Evolutionary conservation across 2,113 vertebrate genomes (phyloP), one percentile per base, ranked within the genome.

Genomic region (Atherinomorus stipes): DNA sequence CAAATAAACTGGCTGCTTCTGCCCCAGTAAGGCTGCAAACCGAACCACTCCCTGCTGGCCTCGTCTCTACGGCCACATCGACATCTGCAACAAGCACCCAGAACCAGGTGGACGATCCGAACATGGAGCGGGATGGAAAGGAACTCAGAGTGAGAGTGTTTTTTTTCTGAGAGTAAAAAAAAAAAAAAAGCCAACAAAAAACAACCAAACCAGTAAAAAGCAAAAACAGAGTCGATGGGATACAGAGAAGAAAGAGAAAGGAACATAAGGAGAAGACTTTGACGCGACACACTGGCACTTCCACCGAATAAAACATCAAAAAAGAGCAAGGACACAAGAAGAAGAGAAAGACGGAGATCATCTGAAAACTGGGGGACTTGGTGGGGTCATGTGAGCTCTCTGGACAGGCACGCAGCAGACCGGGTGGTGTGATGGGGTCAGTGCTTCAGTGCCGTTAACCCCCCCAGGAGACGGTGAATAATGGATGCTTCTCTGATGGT

Each of bases 51-150:
- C 37, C 34, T 37, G 34, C 34, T 4, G 34, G 34, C 34, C 34
- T 37, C 34, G 34, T n/a, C n/a, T 37, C 34, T 37, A 9, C 34
- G 58, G 45, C 51, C 23, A 37, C 38, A 52, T 63, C n/a, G 63
- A 63, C 71, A 65, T 59, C 16, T 52, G 37, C 13, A 73, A 25
- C 5, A 21, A 58, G 22, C 67, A 68, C 18, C 28, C 66, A 51
- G 25, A 76, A 50, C 13, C 61, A 67, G 50, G 73, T 7, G 28
- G 28, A 31, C 28, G 28, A 78, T 74, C 42, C 47, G 57, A 68
- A 52, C 61, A 37, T 56, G 37, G 51, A 19, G 4, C 7, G 16
- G 37, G 81, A 81, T 82, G 81, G 86, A 74, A 88, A 88, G 87
- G 76, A 84, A 84, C 68, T 80, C 71, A 0, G 52, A 51, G 16